Evolutionary conservation across 2,113 vertebrate species (phyloP).

Genomic region (Aspiorhynchus laticeps): DNA sequence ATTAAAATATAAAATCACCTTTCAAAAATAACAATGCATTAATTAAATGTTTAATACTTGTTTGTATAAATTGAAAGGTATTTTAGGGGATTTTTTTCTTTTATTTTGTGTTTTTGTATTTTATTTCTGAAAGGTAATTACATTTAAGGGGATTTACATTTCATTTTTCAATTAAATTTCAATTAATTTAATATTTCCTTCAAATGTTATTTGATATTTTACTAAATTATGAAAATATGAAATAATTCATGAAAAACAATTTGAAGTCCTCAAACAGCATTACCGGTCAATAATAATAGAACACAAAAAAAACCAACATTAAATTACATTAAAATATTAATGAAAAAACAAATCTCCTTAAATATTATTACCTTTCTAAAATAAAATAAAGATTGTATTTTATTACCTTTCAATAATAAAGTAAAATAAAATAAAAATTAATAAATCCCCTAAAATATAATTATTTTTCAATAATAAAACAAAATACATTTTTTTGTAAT

Average conservation of each 20-base stretch:
- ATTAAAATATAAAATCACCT: neutral
- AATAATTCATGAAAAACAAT: too few species aligned
- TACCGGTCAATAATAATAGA: neutral
- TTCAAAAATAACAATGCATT: neutral
- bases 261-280: too few species aligned
- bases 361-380: neutral
- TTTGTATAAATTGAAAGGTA: neutral
- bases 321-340: neutral
- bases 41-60: neutral
- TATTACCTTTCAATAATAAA: neutral
- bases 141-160: too few species aligned
- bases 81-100: neutral
- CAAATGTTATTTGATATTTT: too few species aligned
- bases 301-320: neutral
- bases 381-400: neutral
- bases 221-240: too few species aligned
- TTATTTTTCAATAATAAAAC: too few species aligned
- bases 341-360: neutral
- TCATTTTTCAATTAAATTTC: too few species aligned
- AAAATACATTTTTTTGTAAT: too few species aligned
- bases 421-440: neutral
- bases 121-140: neutral
- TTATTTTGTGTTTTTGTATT: neutral
- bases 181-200: too few species aligned
- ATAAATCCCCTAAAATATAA: too few species aligned